Conservation (phyloP, 37 sponge, comb jelly and placozoan species). For the Petrosia ficiformis region DNA sequence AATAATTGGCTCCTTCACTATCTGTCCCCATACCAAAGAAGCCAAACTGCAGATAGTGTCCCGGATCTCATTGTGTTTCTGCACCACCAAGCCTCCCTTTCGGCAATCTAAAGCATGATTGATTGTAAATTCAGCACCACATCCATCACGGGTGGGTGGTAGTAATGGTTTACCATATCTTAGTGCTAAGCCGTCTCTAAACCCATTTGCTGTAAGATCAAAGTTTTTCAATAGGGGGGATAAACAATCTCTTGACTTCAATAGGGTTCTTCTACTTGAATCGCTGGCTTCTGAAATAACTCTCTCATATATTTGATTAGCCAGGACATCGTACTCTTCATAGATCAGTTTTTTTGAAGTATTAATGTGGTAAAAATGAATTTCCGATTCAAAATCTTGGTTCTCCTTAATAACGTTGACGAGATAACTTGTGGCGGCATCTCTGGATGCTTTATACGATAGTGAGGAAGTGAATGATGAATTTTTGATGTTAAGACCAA, state of each 20-base stretch:
- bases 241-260: conserved; percentile 11
- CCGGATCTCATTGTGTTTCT: conserved; percentile 37
- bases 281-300: neutral
- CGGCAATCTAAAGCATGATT: conserved; percentile 44
- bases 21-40: conserved; percentile 30
- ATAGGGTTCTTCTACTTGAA: conserved; percentile 13
- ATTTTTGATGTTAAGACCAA: conserved; percentile 12
- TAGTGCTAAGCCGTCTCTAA: conserved; percentile 32
- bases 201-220: conserved; percentile 35
- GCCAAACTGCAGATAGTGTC: conserved; percentile 42
- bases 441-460: neutral
- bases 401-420: conserved; percentile 14
- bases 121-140: conserved; percentile 31
- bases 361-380: neutral
- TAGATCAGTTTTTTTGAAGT: neutral
- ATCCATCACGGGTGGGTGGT: conserved; percentile 38
- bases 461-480: conserved; percentile 1
- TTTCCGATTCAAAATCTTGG: neutral
- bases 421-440: neutral
- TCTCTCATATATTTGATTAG: neutral
- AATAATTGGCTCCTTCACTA: conserved; percentile 37
- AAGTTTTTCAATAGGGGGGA: conserved; percentile 31
- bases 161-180: conserved; percentile 19
- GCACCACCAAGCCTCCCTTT: conserved; percentile 31
- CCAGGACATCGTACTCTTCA: neutral